phyloP scores from a whole-genome alignment of 2,888 invertebrate species.

The Monopis laevigella region DNA sequence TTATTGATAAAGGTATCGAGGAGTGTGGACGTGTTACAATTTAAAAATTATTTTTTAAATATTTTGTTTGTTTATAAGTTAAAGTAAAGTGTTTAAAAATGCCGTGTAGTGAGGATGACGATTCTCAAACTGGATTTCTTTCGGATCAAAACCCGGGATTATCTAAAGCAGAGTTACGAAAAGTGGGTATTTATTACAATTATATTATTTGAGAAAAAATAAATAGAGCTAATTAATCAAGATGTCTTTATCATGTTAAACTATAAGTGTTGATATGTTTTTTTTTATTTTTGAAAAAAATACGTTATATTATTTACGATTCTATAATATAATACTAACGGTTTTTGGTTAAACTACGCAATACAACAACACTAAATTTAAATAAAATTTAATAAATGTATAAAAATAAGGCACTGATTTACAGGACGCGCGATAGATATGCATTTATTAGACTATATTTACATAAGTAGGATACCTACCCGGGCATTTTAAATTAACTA shows the following conservation, averaged over 20 bases:
- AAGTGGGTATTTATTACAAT: constrained; percentile 48
- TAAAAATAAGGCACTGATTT: too few relatives aligned
- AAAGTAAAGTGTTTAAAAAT: constrained; percentile 31
- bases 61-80: not conserved
- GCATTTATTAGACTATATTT: too few relatives aligned
- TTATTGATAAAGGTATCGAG: constrained; percentile 28
- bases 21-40: constrained; percentile 24
- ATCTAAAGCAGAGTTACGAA: constrained; percentile 76
- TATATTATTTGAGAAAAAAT: constrained; percentile 1
- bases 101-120: constrained; percentile 73
- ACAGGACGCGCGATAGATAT: too few relatives aligned
- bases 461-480: too few relatives aligned
- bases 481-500: too few relatives aligned
- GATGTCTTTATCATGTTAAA: too few relatives aligned
- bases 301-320: constrained; percentile 1
- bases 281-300: too few relatives aligned
- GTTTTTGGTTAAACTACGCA: too few relatives aligned
- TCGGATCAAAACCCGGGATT: constrained; percentile 66
- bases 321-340: constrained; percentile 4
- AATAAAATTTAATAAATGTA: too few relatives aligned
- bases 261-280: too few relatives aligned
- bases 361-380: too few relatives aligned
- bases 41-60: not conserved
- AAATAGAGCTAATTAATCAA: too few relatives aligned
- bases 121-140: constrained; percentile 53